Conservation (phyloP, 2,113 vertebrate genomes). For the Thunnus thynnus region DNA sequence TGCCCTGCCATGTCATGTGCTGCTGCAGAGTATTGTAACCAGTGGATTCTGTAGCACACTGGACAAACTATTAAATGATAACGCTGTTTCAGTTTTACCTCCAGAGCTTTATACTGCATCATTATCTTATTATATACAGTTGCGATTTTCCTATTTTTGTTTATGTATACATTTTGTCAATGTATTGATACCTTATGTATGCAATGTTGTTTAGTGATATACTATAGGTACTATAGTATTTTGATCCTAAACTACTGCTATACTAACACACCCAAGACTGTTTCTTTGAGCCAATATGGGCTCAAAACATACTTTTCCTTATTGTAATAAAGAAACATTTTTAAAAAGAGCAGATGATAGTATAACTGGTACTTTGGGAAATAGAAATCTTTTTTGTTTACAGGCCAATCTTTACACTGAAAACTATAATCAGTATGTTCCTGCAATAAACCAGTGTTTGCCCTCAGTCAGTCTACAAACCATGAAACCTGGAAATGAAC, state of each 20-base stretch:
- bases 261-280: not conserved
- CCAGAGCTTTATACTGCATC: not conserved
- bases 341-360: not conserved
- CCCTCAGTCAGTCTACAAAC: not conserved
- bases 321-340: not conserved
- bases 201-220: not conserved
- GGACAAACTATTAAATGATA: not conserved
- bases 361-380: not conserved
- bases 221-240: not conserved
- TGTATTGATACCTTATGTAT: not conserved
- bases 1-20: conserved; percentile 65
- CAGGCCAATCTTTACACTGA: not conserved
- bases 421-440: not conserved
- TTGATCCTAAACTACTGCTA: too few relatives aligned
- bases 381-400: not conserved
- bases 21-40: conserved; percentile 24
- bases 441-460: not conserved
- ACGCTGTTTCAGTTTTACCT: not conserved
- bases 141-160: too few relatives aligned
- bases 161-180: not conserved
- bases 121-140: not conserved
- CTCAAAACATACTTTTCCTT: not conserved
- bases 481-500: not conserved
- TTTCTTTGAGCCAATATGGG: not conserved
- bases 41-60: conserved; percentile 20